These are phyloP conservation scores for Dicrostonyx torquatus DNA, from an alignment of 2,797 vertebrate species.

Conservation along the genomic window DNA sequence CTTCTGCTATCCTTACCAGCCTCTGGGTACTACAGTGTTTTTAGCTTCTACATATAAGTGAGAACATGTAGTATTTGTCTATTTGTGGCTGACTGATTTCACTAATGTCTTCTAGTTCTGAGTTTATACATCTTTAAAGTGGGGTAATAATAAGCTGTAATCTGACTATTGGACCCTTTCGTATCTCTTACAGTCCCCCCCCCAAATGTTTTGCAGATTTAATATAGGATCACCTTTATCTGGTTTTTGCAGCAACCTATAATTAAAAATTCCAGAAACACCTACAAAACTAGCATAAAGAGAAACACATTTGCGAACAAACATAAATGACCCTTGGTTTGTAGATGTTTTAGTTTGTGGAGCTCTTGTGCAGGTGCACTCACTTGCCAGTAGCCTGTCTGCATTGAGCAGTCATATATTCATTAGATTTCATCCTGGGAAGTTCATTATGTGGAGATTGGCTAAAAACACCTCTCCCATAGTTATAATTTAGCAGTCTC, in stretches of 20 bases:
- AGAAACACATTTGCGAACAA: conserved; percentile 11
- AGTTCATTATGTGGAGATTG: conserved; percentile 28
- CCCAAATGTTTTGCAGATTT: conserved; percentile 40
- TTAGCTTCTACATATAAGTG: neutral
- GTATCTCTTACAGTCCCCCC: neutral
- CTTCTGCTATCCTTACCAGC: neutral
- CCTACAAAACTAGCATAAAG: conserved; percentile 36
- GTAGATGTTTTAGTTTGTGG: conserved; percentile 32
- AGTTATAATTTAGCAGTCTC: neutral
- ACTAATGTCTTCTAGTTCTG: neutral
- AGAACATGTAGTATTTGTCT: neutral
- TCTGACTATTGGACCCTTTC: conserved; percentile 13
- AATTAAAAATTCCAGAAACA: conserved; percentile 61
- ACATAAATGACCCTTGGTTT: conserved; percentile 42
- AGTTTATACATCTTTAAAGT: conserved; percentile 13
- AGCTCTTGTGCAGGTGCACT: neutral
- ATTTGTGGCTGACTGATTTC: neutral
- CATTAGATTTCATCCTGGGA: conserved; percentile 18
- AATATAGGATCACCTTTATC: conserved; percentile 46
- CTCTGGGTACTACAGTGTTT: neutral
- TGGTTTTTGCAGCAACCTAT: conserved; percentile 13
- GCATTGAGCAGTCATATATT: neutral
- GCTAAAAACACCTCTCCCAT: neutral
- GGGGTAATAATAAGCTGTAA: neutral
- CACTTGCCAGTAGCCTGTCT: neutral